These are phyloP conservation scores for Lophius piscatorius DNA, from an alignment of 2,113 vertebrate genomes.

Conservation along the genomic window DNA sequence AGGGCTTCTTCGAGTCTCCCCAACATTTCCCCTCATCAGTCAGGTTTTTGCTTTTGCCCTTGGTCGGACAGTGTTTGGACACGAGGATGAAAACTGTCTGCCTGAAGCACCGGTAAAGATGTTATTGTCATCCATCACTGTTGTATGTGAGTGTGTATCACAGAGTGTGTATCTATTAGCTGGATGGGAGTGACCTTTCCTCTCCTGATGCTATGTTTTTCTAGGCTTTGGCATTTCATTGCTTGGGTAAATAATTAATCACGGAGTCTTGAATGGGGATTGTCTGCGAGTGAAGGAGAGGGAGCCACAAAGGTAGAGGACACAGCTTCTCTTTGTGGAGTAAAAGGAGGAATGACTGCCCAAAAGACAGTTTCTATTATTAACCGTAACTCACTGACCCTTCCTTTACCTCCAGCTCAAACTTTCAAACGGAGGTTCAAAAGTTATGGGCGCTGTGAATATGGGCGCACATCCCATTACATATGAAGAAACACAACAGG, in stretches of 20 bases:
- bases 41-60: slow-evolving; percentile 53
- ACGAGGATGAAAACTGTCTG: slow-evolving; percentile 55
- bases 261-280: slow-evolving; percentile 53
- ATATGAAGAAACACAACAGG: too few species aligned
- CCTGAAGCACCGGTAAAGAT: slow-evolving; percentile 61
- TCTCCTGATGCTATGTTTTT: slow-evolving; percentile 61
- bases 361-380: slow-evolving; percentile 17
- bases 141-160: slow-evolving; percentile 23
- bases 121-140: slow-evolving; percentile 65
- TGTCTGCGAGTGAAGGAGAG: slow-evolving; percentile 53
- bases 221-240: slow-evolving; percentile 75
- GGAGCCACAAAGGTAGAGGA: slow-evolving; percentile 48
- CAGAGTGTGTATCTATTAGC: slow-evolving; percentile 24
- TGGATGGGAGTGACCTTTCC: slow-evolving; percentile 71
- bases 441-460: background rate
- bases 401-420: slow-evolving; percentile 1
- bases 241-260: slow-evolving; percentile 76
- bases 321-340: slow-evolving; percentile 48
- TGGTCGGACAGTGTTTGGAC: slow-evolving; percentile 43
- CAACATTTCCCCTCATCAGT: slow-evolving; percentile 49
- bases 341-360: slow-evolving; percentile 19
- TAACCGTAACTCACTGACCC: slow-evolving; percentile 33
- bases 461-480: too few species aligned
- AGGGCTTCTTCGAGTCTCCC: slow-evolving; percentile 16
- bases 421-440: background rate